These are phyloP conservation scores for Orcinus orca DNA, from an alignment of 2,113 vertebrate genomes.

Conservation along the genomic window DNA sequence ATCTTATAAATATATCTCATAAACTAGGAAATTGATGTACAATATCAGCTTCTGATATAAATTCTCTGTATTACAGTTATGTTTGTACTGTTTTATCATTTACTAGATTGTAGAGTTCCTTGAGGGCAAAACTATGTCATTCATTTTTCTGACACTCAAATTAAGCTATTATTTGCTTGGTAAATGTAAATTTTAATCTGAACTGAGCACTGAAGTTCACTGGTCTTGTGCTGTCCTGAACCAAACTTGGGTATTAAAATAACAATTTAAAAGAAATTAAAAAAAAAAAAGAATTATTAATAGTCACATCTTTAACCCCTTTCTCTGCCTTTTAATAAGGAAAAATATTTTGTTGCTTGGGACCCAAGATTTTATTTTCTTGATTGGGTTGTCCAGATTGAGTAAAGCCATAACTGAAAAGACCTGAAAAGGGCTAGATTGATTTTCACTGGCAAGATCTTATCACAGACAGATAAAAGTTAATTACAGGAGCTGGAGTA, in stretches of 20 bases:
- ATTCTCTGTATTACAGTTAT: neutral
- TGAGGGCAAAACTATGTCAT: neutral
- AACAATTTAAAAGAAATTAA: neutral
- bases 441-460: neutral
- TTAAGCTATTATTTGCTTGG: neutral
- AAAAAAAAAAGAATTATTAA: neutral
- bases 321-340: neutral
- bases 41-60: neutral
- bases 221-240: neutral
- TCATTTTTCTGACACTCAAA: neutral
- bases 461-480: neutral
- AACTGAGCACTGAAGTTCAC: neutral
- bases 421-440: neutral
- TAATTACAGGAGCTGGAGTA: neutral
- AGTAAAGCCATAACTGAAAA: neutral
- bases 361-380: constrained; percentile 4
- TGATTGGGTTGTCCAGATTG: neutral
- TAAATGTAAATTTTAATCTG: neutral
- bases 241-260: neutral
- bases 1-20: neutral
- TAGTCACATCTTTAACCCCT: neutral
- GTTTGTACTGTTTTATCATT: neutral
- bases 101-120: neutral
- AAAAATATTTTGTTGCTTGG: neutral
- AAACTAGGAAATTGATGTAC: neutral